These are phyloP conservation scores for Plemyria rubiginata DNA, from an alignment of 2,888 invertebrate species.

Conservation along the genomic window DNA sequence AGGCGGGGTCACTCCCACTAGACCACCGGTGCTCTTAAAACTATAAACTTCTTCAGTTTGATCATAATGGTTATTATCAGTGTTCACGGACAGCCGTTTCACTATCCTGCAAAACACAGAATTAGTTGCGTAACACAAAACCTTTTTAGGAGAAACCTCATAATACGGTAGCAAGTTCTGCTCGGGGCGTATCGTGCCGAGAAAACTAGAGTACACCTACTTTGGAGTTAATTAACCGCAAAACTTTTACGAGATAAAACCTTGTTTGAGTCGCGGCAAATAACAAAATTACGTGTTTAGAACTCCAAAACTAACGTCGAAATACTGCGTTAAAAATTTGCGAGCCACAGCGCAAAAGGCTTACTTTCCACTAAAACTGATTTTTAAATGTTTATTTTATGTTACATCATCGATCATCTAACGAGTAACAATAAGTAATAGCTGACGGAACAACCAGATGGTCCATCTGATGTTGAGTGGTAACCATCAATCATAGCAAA, in stretches of 20 bases:
- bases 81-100: slow-evolving; percentile 6
- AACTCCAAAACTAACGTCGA: slow-evolving; percentile 40
- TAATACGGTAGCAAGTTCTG: slow-evolving; percentile 66
- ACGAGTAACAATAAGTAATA: too few species aligned
- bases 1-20: too few species aligned
- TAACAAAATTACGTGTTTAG: slow-evolving; percentile 58
- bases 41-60: too few species aligned
- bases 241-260: slow-evolving; percentile 68
- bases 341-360: neutral
- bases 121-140: slow-evolving; percentile 40
- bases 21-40: too few species aligned
- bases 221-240: slow-evolving; percentile 74
- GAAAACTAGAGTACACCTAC: slow-evolving; percentile 60
- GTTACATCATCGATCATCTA: too few species aligned
- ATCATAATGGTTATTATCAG: neutral
- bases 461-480: too few species aligned
- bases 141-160: slow-evolving; percentile 50
- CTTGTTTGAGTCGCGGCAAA: slow-evolving; percentile 53
- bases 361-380: neutral
- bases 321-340: neutral
- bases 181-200: slow-evolving; percentile 68
- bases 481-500: too few species aligned
- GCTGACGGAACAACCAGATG: too few species aligned
- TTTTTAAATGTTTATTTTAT: too few species aligned
- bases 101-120: slow-evolving; percentile 32